A percentile compares a stretch with the other conserved stretches of the same genome.
These are phyloP conservation scores for Seriola dumerili DNA, from an alignment of 2,113 vertebrate genomes.

Conservation along the genomic window DNA sequence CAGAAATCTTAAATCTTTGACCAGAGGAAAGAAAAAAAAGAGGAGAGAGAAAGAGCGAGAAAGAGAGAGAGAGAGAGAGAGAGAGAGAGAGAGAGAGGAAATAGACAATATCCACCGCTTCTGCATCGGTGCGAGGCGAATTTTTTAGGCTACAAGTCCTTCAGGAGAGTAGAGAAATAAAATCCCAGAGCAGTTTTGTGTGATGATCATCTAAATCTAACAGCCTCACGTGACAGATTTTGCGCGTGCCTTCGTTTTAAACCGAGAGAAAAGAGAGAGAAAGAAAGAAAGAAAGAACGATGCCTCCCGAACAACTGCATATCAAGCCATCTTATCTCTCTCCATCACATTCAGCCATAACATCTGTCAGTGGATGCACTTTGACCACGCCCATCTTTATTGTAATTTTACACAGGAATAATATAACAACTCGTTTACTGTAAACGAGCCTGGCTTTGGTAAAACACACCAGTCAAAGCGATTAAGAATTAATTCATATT, in stretches of 20 bases:
- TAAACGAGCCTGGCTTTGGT: conserved; percentile 32
- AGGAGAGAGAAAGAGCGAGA: background rate
- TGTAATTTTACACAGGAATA: conserved; percentile 74
- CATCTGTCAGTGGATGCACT: conserved; percentile 77
- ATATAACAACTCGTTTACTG: conserved; percentile 52
- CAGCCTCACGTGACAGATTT: conserved; percentile 30
- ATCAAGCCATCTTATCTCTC: conserved; percentile 83
- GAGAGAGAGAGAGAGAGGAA: conserved; percentile 22
- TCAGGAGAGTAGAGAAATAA: conserved; percentile 55
- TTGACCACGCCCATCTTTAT: conserved; percentile 85
- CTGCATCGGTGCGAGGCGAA: conserved; percentile 67
- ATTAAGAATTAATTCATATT: conserved; percentile 48
- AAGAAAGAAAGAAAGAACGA: conserved; percentile 32
- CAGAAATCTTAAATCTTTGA: conserved; percentile 77
- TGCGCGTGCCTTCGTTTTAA: conserved; percentile 41
- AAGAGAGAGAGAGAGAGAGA: background rate
- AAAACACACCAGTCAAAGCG: conserved; percentile 47
- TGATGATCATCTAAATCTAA: conserved; percentile 47
- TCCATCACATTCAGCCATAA: conserved; percentile 81
- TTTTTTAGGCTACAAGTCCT: conserved; percentile 73
- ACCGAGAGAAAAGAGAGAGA: background rate
- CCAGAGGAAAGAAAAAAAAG: conserved; percentile 9
- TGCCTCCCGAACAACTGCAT: conserved; percentile 73
- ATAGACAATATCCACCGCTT: conserved; percentile 76
- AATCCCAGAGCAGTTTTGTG: conserved; percentile 55